Evolutionary conservation across 2,888 invertebrate genomes (phyloP).

Genomic region (Rhodophaea formosa): DNA sequence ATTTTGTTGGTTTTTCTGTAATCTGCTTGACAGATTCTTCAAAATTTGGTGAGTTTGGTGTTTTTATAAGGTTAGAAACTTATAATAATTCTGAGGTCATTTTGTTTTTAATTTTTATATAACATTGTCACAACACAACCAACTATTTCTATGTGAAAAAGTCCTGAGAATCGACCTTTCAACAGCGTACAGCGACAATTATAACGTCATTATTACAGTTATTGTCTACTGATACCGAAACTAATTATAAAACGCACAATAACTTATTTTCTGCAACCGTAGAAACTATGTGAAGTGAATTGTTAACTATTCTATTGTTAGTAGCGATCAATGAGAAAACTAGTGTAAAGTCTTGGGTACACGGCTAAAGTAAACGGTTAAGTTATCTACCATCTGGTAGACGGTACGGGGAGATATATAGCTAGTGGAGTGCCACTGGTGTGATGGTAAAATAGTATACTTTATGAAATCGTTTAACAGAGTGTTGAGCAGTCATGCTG

Average conservation of each 20-base stretch:
- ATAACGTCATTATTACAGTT: not conserved
- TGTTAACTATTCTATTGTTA: constrained; percentile 12
- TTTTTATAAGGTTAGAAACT: no score
- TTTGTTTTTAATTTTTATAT: not conserved
- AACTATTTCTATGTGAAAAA: not conserved
- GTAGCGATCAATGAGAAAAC: constrained; percentile 9
- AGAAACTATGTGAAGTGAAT: constrained; percentile 11
- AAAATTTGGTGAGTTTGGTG: no score
- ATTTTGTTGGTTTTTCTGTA: no score
- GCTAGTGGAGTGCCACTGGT: no score
- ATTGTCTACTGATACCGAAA: not conserved
- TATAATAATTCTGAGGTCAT: no score
- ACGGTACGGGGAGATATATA: no score
- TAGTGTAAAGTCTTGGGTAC: not conserved
- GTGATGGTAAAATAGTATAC: no score
- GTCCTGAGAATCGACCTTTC: not conserved
- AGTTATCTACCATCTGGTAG: no score
- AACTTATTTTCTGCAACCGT: constrained; percentile 9
- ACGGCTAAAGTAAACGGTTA: no score
- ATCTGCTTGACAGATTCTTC: no score
- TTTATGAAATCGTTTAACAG: no score
- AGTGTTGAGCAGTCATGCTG: no score
- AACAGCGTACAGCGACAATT: not conserved
- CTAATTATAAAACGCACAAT: constrained; percentile 1
- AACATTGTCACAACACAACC: not conserved